phyloP scores from a whole-genome alignment of 2,888 invertebrate genomes.

The Pseudeuparius sepicola region DNA sequence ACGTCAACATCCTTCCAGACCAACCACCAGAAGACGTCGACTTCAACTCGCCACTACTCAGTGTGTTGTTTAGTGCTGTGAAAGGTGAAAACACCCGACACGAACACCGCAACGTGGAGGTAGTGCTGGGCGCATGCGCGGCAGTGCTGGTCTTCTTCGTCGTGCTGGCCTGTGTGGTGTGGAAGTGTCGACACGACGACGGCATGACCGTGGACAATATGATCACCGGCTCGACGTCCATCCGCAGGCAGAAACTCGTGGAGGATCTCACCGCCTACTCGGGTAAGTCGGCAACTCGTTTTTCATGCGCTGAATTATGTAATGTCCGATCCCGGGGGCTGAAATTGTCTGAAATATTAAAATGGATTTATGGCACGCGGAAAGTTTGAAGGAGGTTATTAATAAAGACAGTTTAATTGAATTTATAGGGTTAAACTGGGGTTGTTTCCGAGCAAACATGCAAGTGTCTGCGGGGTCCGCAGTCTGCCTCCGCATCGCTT shows the following conservation, averaged over 20 bases:
- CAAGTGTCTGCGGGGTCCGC: too few species aligned
- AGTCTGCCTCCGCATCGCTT: too few species aligned
- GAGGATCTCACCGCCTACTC: slow-evolving; percentile 44
- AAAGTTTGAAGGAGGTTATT: too few species aligned
- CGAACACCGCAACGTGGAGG: slow-evolving; percentile 46
- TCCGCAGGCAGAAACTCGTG: slow-evolving; percentile 50
- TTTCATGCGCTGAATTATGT: too few species aligned
- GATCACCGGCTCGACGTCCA: slow-evolving; percentile 49
- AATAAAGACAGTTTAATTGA: too few species aligned
- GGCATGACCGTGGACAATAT: slow-evolving; percentile 45
- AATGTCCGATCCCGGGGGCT: too few species aligned
- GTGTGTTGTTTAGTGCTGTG: slow-evolving; percentile 53
- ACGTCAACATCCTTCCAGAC: slow-evolving; percentile 43
- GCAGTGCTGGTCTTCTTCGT: slow-evolving; percentile 43
- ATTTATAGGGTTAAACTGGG: too few species aligned
- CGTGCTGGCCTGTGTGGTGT: slow-evolving; percentile 44
- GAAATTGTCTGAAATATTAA: too few species aligned
- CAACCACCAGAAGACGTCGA: slow-evolving; percentile 37
- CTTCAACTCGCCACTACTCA: slow-evolving; percentile 45
- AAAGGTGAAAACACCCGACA: slow-evolving; percentile 48
- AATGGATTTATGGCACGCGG: too few species aligned
- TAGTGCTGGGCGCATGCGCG: slow-evolving; percentile 50
- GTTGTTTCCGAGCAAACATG: too few species aligned
- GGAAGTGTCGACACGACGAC: slow-evolving; percentile 49
- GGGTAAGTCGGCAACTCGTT: slow-evolving; percentile 27